These are phyloP conservation scores for Lethenteron camtschaticum DNA, from an alignment of 2,113 vertebrate genomes.

Conservation along the genomic window DNA sequence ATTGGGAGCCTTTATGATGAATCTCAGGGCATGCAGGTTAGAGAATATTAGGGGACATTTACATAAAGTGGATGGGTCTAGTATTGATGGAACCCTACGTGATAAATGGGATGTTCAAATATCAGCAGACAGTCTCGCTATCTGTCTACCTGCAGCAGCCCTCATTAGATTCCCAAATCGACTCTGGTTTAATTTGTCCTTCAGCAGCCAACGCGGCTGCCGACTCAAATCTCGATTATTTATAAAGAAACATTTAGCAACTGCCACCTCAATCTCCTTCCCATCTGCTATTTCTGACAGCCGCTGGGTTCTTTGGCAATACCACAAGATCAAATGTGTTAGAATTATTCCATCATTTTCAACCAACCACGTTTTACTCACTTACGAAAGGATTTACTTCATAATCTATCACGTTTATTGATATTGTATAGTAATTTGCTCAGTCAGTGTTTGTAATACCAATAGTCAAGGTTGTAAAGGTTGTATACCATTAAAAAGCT, in stretches of 20 bases:
- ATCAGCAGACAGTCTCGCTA: constrained; percentile 98
- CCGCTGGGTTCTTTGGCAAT: no score
- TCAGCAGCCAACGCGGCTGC: constrained; percentile 17
- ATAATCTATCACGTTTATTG: no score
- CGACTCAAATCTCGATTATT: constrained; percentile 2
- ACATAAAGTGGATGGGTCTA: constrained; percentile 99
- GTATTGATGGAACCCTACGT: constrained; percentile 89
- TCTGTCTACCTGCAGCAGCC: constrained; percentile 98
- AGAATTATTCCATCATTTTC: no score
- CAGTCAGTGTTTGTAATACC: no score
- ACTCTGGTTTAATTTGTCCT: constrained; percentile 99
- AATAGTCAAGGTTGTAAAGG: no score
- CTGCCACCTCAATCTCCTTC: constrained; percentile 1
- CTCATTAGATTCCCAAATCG: constrained; percentile 99
- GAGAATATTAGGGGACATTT: constrained; percentile 99
- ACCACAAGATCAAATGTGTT: no score
- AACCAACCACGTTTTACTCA: no score
- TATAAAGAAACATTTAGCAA: constrained; percentile 6
- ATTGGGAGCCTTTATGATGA: constrained; percentile 99
- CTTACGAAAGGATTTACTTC: no score
- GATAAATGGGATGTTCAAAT: constrained; percentile 99
- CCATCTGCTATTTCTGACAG: not conserved
- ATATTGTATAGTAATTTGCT: no score
- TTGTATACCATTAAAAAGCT: no score
- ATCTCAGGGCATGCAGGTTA: constrained; percentile 99